phyloP scores from a whole-genome alignment of 2,113 vertebrate genomes.

The Solenodon paradoxus region DNA sequence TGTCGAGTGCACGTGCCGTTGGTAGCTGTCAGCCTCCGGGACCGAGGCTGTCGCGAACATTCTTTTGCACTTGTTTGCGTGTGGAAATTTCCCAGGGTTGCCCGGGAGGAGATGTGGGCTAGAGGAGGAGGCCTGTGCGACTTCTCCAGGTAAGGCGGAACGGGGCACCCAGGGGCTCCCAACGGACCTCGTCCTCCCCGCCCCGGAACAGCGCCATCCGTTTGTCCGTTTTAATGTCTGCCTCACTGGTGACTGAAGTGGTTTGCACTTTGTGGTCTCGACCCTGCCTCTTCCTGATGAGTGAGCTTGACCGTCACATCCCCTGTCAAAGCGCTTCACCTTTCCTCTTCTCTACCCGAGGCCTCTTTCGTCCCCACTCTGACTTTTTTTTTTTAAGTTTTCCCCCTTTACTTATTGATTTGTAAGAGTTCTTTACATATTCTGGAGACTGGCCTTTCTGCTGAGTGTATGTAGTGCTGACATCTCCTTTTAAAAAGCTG shows the following conservation, averaged over 20 bases:
- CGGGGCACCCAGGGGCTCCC: not conserved
- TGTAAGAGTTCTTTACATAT: not conserved
- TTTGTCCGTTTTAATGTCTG: not conserved
- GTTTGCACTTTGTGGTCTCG: not conserved
- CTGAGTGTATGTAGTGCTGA: too few relatives aligned
- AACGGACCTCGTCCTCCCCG: rapidly evolving
- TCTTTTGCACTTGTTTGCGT: not conserved
- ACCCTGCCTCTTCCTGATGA: not conserved
- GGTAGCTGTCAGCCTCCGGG: too few relatives aligned
- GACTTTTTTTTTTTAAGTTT: not conserved
- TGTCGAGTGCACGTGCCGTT: too few relatives aligned
- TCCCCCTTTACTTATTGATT: not conserved
- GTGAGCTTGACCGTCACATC: not conserved
- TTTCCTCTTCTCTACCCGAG: not conserved
- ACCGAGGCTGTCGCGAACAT: not conserved
- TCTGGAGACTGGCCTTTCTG: not conserved
- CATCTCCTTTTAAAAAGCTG: too few relatives aligned
- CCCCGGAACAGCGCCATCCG: too few relatives aligned
- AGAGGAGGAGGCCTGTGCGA: rapidly evolving
- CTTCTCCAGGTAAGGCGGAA: not conserved
- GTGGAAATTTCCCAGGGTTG: not conserved
- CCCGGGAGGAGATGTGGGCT: not conserved
- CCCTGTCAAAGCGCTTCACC: too few relatives aligned
- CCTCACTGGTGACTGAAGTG: not conserved
- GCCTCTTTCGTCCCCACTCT: not conserved